Base-by-base conservation (phyloP, 35 echinoderm and acorn worm species). In the Strongylocentrotus purpuratus region DNA sequence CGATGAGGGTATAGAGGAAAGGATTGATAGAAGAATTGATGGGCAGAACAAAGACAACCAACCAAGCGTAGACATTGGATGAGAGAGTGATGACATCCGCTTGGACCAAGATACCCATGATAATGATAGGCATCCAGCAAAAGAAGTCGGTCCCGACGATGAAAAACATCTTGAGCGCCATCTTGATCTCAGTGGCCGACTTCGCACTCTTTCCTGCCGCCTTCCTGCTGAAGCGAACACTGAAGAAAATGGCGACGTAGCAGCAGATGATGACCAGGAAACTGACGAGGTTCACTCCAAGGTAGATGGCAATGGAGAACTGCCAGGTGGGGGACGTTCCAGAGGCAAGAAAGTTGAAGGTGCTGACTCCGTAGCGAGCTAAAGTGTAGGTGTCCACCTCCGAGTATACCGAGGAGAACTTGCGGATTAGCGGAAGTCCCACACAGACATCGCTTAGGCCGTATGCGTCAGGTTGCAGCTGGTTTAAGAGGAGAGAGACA, bases 11-110 rank as follows among this genome's bases (percentile, higher is more conserved):
- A 92, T 96, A 99, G 12, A 99, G 88, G 35, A 95, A 95, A 15
- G 97, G 97, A 93, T 99, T 99, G 1, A 99, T n/a, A 3, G 97
- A 97, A 28, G 97, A 99, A 92, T 99, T 99, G 33, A 99, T 95
- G 22, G 97, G 97, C 65, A 98, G 61, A 9, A 98, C 78, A 86
- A 98, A 98, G 31, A 98, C 94, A 0, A 97, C 97, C 35, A 95
- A 95, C 97, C 97, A 99, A 7, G 97, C 96, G 41, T 99, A 99
- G 33, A 97, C 41, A 7, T 61, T 32, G 13, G 94, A 91, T 2
- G 96, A 94, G 4, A 99, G 25, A 22, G 96, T 99, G 31, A 95
- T 31, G 0, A 95, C 61, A 31, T 47, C 93, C 28, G 52, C 15
- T 65, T 97, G 97, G 7, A 95, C 94, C 25, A 97, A 46, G 35